These are phyloP conservation scores for Wiebesia pumilae DNA, from an alignment of 1,140 invertebrate species.

Conservation along the genomic window DNA sequence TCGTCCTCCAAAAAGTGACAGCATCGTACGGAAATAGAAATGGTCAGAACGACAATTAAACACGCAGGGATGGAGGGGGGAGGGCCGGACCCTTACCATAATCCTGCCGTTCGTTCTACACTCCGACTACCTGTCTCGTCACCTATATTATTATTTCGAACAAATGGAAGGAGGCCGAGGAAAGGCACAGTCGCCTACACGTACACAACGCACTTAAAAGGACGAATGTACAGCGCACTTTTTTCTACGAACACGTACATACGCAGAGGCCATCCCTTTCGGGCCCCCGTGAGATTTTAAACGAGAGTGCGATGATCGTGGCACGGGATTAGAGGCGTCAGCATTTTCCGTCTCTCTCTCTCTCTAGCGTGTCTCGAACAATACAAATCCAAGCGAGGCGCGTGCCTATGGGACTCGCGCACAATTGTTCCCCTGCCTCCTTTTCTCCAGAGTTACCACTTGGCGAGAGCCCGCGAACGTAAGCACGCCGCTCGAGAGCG, in stretches of 20 bases:
- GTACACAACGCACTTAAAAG: too few relatives aligned
- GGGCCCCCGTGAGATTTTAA: too few relatives aligned
- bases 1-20: constrained; percentile 56
- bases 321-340: background rate
- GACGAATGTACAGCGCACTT: too few relatives aligned
- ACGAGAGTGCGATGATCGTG: too few relatives aligned
- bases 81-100: too few relatives aligned
- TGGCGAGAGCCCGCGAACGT: background rate
- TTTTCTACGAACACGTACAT: too few relatives aligned
- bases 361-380: background rate
- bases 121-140: constrained; percentile 4
- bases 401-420: background rate
- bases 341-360: background rate
- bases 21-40: constrained; percentile 56
- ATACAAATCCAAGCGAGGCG: background rate
- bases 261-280: too few relatives aligned
- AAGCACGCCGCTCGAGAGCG: background rate
- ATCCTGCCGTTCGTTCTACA: background rate
- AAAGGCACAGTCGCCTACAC: too few relatives aligned
- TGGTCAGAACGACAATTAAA: background rate
- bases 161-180: too few relatives aligned
- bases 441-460: background rate
- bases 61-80: background rate
- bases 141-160: too few relatives aligned
- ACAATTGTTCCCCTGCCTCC: background rate